A percentile compares a stretch with the other conserved stretches of the same genome.
phyloP scores from a whole-genome alignment of 2,113 vertebrate species.

The Actenoides hombroni region DNA sequence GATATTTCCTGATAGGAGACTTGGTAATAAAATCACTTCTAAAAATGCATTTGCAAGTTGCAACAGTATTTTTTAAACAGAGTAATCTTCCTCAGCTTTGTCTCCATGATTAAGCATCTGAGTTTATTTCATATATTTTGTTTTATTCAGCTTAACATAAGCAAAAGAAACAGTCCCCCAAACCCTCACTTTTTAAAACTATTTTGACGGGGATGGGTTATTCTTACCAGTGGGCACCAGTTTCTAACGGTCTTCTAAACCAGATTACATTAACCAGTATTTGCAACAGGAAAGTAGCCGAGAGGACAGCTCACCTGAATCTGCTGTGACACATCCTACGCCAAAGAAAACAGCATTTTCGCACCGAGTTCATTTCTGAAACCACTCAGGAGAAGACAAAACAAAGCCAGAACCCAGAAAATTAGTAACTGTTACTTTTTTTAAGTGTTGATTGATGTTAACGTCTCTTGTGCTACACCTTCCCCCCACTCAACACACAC shows the following conservation, averaged over 20 bases:
- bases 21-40: slow-evolving; percentile 73
- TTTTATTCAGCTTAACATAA: no score
- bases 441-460: neutral
- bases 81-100: slow-evolving; percentile 61
- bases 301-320: neutral
- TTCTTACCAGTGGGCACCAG: neutral
- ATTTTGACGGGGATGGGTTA: neutral
- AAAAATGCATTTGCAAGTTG: slow-evolving; percentile 74
- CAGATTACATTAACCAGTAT: neutral
- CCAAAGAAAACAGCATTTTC: neutral
- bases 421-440: neutral
- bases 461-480: neutral
- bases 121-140: no score
- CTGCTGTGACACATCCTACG: neutral
- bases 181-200: no score
- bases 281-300: neutral
- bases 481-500: no score
- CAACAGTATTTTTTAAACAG: slow-evolving; percentile 68
- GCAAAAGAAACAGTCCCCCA: no score
- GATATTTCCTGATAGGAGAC: slow-evolving; percentile 39
- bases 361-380: rapidly evolving
- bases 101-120: slow-evolving; percentile 73
- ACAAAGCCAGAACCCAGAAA: neutral
- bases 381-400: neutral
- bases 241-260: neutral